These are phyloP conservation scores for Melinopterus prodromus DNA, from an alignment of 2,888 invertebrate species.

Conservation along the genomic window DNA sequence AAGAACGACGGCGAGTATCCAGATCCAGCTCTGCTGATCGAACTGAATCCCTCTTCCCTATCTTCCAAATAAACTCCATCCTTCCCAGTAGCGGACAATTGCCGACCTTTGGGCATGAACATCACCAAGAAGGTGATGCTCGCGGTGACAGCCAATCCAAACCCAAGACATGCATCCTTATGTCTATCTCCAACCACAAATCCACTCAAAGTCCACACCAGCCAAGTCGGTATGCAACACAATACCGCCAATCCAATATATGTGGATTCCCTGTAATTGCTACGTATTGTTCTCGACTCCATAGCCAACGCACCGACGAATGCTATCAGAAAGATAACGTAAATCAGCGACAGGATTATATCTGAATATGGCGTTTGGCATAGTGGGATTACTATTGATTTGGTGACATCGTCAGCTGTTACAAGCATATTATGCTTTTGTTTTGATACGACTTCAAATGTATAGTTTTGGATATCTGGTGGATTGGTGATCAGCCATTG, in stretches of 20 bases:
- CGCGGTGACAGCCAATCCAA: slow-evolving; percentile 86
- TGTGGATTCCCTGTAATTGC: slow-evolving; percentile 92
- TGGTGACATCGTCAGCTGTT: slow-evolving; percentile 57
- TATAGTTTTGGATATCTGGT: slow-evolving; percentile 67
- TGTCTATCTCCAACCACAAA: slow-evolving; percentile 80
- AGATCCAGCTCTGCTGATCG: slow-evolving; percentile 78
- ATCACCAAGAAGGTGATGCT: slow-evolving; percentile 88
- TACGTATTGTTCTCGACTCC: slow-evolving; percentile 86
- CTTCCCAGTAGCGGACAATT: slow-evolving; percentile 90
- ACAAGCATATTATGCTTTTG: slow-evolving; percentile 56
- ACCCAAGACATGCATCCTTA: slow-evolving; percentile 88
- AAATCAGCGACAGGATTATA: slow-evolving; percentile 79
- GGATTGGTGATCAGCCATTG: slow-evolving; percentile 87
- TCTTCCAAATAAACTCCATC: slow-evolving; percentile 86
- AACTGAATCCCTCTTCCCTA: slow-evolving; percentile 84
- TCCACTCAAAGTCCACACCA: slow-evolving; percentile 85
- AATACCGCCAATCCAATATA: slow-evolving; percentile 91
- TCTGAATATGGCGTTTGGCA: slow-evolving; percentile 77
- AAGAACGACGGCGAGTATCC: slow-evolving; percentile 92
- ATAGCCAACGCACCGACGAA: slow-evolving; percentile 87
- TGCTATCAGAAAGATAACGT: slow-evolving; percentile 85
- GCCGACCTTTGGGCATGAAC: slow-evolving; percentile 93
- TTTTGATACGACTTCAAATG: slow-evolving; percentile 55
- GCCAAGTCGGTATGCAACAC: slow-evolving; percentile 86
- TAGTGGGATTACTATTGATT: slow-evolving; percentile 57